phyloP scores from a whole-genome alignment of 2,797 vertebrate species.

The Rhabdophis nuchalis region DNA sequence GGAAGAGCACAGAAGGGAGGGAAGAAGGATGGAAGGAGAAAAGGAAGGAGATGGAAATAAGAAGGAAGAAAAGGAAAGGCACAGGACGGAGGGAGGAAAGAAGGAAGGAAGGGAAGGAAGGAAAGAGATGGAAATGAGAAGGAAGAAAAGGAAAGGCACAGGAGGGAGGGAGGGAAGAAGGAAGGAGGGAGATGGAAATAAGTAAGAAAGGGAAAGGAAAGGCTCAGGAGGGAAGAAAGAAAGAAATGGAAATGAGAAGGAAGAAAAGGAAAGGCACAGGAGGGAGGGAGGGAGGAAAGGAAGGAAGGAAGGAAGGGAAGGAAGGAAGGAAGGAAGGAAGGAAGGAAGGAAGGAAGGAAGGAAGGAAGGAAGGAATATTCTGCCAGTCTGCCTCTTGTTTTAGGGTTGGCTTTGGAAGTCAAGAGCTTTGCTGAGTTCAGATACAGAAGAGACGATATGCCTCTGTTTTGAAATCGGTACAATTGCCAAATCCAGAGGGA shows the following conservation, averaged over 20 bases:
- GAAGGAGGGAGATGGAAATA: fast-evolving
- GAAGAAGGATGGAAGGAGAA: not conserved
- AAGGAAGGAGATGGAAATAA: no score
- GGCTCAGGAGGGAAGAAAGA: no score
- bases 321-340: no score
- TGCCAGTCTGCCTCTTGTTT: not conserved
- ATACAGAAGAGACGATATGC: not conserved
- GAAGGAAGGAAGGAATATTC: fast-evolving
- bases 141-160: no score
- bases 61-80: no score
- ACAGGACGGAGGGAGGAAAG: fast-evolving
- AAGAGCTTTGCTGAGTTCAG: not conserved
- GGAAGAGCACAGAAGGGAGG: not conserved
- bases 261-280: no score
- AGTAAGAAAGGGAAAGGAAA: not conserved
- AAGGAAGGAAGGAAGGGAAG: no score
- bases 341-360: fast-evolving
- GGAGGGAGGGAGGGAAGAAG: not conserved
- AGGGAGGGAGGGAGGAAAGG: no score
- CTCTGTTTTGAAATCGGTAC: not conserved
- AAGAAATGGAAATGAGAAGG: no score
- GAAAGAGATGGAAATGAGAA: no score
- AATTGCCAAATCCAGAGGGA: no score
- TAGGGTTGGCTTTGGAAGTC: not conserved
- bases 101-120: no score